Conservation (phyloP, 2,113 vertebrate genomes). For the Cyprinodon brontotheroides region DNA sequence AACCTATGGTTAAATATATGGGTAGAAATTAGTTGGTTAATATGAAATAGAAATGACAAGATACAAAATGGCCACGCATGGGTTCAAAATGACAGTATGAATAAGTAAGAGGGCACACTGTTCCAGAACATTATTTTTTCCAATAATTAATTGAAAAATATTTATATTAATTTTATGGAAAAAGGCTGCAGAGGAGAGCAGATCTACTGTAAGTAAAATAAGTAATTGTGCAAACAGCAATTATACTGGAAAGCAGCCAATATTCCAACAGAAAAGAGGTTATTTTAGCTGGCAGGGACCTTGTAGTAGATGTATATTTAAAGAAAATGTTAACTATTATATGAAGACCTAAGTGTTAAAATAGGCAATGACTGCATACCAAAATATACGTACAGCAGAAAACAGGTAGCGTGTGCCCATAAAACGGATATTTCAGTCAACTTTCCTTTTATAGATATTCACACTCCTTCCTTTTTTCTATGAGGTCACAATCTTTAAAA, state of each 20-base stretch:
- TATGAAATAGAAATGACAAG: not conserved
- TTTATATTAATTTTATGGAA: not conserved
- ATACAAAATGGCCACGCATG: not conserved
- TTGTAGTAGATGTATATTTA: slow-evolving; percentile 35
- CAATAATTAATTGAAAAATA: not conserved
- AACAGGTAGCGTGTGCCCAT: too few species aligned
- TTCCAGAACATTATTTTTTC: too few species aligned
- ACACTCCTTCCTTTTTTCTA: slow-evolving; percentile 19
- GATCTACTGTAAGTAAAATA: slow-evolving; percentile 30
- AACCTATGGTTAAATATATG: too few species aligned
- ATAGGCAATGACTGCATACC: too few species aligned
- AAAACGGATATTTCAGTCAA: not conserved
- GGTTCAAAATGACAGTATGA: not conserved
- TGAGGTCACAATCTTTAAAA: not conserved
- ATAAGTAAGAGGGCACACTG: too few species aligned
- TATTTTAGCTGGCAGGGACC: slow-evolving; percentile 21
- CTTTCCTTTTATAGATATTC: not conserved
- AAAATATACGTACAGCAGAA: not conserved
- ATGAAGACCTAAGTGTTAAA: slow-evolving; percentile 21
- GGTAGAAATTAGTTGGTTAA: too few species aligned
- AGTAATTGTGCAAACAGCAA: slow-evolving; percentile 36
- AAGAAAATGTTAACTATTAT: slow-evolving; percentile 40
- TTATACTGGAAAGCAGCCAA: slow-evolving; percentile 37
- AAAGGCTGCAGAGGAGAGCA: not conserved
- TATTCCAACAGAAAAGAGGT: slow-evolving; percentile 57